phyloP scores from a whole-genome alignment of 2,888 invertebrate species.

The Strigamia crassipes region DNA sequence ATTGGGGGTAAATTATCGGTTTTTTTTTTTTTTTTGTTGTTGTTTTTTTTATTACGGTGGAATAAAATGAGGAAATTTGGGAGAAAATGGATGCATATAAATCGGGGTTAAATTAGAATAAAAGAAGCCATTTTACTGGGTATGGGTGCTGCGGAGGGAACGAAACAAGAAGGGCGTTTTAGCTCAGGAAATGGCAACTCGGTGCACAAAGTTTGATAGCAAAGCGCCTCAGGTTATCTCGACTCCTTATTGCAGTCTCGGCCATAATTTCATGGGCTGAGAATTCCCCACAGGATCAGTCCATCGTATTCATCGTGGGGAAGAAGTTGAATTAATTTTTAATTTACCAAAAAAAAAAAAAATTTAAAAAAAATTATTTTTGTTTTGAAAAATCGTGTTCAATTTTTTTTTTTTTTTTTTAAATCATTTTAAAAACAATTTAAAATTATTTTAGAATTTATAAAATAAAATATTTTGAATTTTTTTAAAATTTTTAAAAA shows the following conservation, averaged over 20 bases:
- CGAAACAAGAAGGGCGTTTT: conserved; percentile 30
- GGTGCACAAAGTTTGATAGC: conserved; percentile 42
- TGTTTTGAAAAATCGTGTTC: too few relatives aligned
- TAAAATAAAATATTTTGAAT: too few relatives aligned
- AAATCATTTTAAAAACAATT: too few relatives aligned
- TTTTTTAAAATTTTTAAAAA: too few relatives aligned
- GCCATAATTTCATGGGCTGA: conserved; percentile 40
- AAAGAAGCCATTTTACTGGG: background rate
- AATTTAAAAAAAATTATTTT: too few relatives aligned
- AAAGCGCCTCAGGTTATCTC: conserved; percentile 31
- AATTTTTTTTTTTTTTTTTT: too few relatives aligned
- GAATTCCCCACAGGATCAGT: conserved; percentile 30
- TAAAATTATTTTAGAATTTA: too few relatives aligned
- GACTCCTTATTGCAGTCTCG: conserved; percentile 40
- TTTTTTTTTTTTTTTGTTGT: background rate
- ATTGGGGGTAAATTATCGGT: background rate
- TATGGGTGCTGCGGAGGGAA: background rate
- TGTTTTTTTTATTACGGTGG: background rate
- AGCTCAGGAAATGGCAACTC: conserved; percentile 42
- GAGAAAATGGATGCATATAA: conserved; percentile 24
- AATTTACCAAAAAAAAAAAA: too few relatives aligned
- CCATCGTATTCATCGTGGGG: background rate
- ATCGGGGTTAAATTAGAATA: background rate
- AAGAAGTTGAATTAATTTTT: background rate
- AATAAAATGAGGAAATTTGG: background rate